These are phyloP conservation scores for Zapus hudsonius DNA, from an alignment of 2,113 vertebrate genomes.

Conservation along the genomic window DNA sequence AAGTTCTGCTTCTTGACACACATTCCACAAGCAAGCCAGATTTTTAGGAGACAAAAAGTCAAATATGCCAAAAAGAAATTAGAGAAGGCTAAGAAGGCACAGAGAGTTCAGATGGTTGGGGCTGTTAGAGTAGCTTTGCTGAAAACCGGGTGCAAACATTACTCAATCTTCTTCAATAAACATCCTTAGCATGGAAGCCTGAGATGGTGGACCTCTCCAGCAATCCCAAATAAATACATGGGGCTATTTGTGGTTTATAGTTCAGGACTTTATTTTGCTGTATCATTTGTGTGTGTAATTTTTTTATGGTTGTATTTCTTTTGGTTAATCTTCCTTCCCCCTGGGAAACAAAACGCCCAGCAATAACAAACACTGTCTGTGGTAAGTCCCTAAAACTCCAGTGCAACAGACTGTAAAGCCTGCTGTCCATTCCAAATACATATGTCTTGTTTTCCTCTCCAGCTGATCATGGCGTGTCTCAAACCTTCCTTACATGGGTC, in stretches of 20 bases:
- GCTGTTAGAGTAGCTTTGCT: background rate
- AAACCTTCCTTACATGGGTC: constrained; percentile 19
- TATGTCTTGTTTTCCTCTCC: constrained; percentile 28
- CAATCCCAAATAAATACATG: constrained; percentile 61
- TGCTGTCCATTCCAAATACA: constrained; percentile 22
- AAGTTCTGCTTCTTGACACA: constrained; percentile 70
- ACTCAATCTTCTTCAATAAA: constrained; percentile 56
- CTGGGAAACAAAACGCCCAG: constrained; percentile 67
- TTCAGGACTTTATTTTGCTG: constrained; percentile 69
- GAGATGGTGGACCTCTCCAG: constrained; percentile 36
- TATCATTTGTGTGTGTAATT: constrained; percentile 68
- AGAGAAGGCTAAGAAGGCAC: constrained; percentile 66
- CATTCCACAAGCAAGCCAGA: constrained; percentile 75
- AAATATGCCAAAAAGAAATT: constrained; percentile 69
- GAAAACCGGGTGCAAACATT: constrained; percentile 52
- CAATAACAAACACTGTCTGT: constrained; percentile 75
- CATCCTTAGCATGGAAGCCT: constrained; percentile 25
- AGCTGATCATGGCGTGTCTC: background rate
- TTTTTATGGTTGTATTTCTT: constrained; percentile 76
- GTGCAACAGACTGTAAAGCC: constrained; percentile 44
- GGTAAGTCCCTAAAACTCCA: constrained; percentile 79
- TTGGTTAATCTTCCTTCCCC: constrained; percentile 66
- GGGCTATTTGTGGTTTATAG: constrained; percentile 62
- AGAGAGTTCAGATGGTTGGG: background rate
- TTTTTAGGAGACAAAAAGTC: constrained; percentile 58